These are phyloP conservation scores for Platycheirus albimanus DNA, from an alignment of 2,888 invertebrate genomes.

Conservation along the genomic window DNA sequence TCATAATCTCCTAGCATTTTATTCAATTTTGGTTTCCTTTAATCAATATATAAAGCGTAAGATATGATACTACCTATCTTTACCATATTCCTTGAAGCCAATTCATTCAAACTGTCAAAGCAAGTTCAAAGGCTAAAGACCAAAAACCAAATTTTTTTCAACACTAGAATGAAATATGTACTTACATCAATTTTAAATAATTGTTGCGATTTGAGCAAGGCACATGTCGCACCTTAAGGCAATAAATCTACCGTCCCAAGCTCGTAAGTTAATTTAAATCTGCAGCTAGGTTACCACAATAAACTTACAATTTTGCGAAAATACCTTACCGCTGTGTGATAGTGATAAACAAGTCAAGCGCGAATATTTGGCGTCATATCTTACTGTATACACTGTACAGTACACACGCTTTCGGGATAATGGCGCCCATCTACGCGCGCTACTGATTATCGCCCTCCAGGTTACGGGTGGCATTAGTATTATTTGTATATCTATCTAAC, in stretches of 20 bases:
- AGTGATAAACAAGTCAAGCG: slow-evolving; percentile 69
- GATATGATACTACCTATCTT: too few relatives aligned
- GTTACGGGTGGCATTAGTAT: slow-evolving; percentile 32
- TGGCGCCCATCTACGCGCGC: slow-evolving; percentile 62
- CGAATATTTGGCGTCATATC: slow-evolving; percentile 59
- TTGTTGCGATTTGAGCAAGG: background rate
- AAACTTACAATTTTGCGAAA: slow-evolving; percentile 11
- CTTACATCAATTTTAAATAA: background rate
- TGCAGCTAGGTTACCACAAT: background rate
- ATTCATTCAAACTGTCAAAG: background rate
- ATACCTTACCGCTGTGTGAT: slow-evolving; percentile 26
- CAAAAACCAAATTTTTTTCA: background rate
- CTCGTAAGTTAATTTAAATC: slow-evolving; percentile 41
- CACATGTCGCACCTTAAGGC: slow-evolving; percentile 32
- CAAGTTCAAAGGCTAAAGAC: slow-evolving; percentile 7
- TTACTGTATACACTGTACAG: slow-evolving; percentile 10
- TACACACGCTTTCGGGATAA: slow-evolving; percentile 61
- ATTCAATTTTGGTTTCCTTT: too few relatives aligned
- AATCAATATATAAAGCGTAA: too few relatives aligned
- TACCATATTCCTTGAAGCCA: background rate
- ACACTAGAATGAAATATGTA: background rate
- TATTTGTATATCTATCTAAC: slow-evolving; percentile 2
- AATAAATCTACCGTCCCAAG: slow-evolving; percentile 49
- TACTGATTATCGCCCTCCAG: slow-evolving; percentile 64
- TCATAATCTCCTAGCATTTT: too few relatives aligned